A percentile compares a stretch with the other conserved stretches of the same genome.
Evolutionary conservation across 1,140 invertebrate species (phyloP).

Genomic region (Lordiphosa stackelbergi): DNA sequence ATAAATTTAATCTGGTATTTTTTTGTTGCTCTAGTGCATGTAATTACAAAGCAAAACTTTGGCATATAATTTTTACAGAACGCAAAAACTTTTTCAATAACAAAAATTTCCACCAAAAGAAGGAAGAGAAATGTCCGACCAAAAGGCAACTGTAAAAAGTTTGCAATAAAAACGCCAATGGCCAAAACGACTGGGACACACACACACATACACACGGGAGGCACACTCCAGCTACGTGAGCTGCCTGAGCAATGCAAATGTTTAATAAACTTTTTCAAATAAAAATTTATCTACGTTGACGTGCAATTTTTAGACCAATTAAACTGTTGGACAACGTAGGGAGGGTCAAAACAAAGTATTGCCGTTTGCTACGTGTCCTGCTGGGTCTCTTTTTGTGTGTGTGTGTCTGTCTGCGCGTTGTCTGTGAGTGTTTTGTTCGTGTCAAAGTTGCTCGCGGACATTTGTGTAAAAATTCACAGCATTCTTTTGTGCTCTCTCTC

Average conservation of each 20-base stretch:
- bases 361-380: conserved; percentile 18
- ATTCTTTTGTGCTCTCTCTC: conserved; percentile 2
- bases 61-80: conserved; percentile 64
- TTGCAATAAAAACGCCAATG: conserved; percentile 66
- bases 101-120: conserved; percentile 47
- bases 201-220: conserved; percentile 18
- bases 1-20: conserved; percentile 6
- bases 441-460: conserved; percentile 12
- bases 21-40: conserved; percentile 41
- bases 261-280: conserved; percentile 76
- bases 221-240: conserved; percentile 44
- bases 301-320: conserved; percentile 74
- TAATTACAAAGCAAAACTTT: conserved; percentile 73
- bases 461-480: conserved; percentile 11
- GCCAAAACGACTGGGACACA: conserved; percentile 51
- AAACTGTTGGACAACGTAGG: conserved; percentile 36
- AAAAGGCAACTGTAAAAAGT: conserved; percentile 61
- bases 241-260: conserved; percentile 63
- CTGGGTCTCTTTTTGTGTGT: conserved; percentile 8
- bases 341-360: conserved; percentile 1
- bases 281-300: conserved; percentile 74
- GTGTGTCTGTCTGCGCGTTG: conserved; percentile 4
- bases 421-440: conserved; percentile 6
- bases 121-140: conserved; percentile 14
- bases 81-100: conserved; percentile 70